Base-by-base conservation (phyloP, 1,140 invertebrate genomes). In the Drosophila saltans region DNA sequence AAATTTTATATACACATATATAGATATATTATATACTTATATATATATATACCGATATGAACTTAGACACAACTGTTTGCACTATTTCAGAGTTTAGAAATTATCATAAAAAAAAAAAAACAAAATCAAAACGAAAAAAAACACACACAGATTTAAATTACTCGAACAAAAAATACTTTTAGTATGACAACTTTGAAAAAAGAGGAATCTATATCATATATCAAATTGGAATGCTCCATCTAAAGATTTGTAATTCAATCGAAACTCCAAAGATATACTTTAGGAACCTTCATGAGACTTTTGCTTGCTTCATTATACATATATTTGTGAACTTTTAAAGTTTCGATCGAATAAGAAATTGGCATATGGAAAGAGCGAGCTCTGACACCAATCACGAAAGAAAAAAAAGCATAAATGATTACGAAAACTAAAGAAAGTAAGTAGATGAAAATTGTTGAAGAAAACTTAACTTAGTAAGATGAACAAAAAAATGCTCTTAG, bases 11-110 rank as follows among this genome's bases (percentile, higher is more conserved):
- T 66, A 72, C 52, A 41, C 45, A 52, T 52, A 52, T 24, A 52
- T 52, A 26, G 2, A 26, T 26, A 52, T 52, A 52, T 30, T 66
- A 64, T 80, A 80, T 75, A 57, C 7, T 61, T 48, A 48, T 24
- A 48, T 24, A 24, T 48, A 48, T 62, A 57, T 70, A 68, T 67
- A 78, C 55, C 59, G 57, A 72, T 52, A 52, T 52, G 45, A 52
- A 26, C 45, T 26, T 52, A 52, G 45, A 52, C 21, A 52, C 45
- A 52, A 52, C 64, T 77, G 83, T 86, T 88, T 88, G 83, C 83
- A 88, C 83, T 76, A 52, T 64, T 88, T 86, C 82, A 86, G 82
- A 85, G 82, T 86, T 81, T 85, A 85, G 43, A 81, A 68, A 2
- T 64, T 75, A 73, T 63, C 40, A 52, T 52, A 67, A 24, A 41